Evolutionary conservation across 1,140 invertebrate genomes (phyloP).

Genomic region (Myzus persicae): DNA sequence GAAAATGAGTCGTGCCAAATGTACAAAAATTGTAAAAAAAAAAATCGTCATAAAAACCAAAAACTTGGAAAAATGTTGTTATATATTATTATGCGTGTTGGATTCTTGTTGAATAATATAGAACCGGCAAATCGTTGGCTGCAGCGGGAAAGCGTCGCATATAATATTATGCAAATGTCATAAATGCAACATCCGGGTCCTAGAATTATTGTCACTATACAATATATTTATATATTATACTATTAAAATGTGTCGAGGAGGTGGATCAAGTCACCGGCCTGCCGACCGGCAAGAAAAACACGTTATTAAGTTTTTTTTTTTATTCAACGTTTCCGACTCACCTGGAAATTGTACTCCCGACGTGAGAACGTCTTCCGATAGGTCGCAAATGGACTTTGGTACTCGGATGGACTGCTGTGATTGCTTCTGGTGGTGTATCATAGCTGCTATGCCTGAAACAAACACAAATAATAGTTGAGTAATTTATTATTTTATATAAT

Average conservation of each 20-base stretch:
- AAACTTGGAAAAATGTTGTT: background rate
- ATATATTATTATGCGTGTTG: background rate
- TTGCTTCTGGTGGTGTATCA: background rate
- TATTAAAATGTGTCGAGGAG: background rate
- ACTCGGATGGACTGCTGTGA: slow-evolving; percentile 19
- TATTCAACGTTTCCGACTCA: background rate
- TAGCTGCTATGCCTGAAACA: slow-evolving; percentile 27
- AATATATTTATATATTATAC: background rate
- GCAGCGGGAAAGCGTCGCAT: background rate
- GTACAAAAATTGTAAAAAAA: background rate
- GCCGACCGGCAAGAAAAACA: background rate
- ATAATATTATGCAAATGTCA: background rate
- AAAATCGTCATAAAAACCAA: background rate
- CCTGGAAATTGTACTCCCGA: slow-evolving; percentile 53
- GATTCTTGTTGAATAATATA: background rate
- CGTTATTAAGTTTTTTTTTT: background rate
- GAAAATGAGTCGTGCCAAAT: background rate
- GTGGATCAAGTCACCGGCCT: background rate
- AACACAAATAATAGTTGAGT: background rate
- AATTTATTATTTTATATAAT: slow-evolving; percentile 37
- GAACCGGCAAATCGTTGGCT: background rate
- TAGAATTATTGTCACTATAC: background rate
- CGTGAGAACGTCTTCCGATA: slow-evolving; percentile 44
- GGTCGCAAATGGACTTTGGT: slow-evolving; percentile 40
- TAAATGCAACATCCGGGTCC: background rate